Base-by-base conservation (phyloP, 2,113 vertebrate species). In the Larimichthys crocea region DNA sequence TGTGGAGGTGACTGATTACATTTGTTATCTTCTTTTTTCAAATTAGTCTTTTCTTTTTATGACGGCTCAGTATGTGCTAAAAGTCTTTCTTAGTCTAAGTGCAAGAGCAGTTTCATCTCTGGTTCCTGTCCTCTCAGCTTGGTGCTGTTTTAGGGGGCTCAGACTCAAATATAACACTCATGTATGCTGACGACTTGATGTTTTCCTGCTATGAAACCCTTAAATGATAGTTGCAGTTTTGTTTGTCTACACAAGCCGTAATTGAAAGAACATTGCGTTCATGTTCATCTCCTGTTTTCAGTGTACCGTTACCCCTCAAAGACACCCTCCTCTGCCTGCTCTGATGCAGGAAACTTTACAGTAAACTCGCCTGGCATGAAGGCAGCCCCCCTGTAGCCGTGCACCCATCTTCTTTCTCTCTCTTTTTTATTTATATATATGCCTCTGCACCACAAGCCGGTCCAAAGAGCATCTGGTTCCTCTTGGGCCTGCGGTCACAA, bases 391-490 rank as follows among this genome's bases (percentile, higher is more conserved):
- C 76, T 35, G 66, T 57, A 44, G 24, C 53, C 53, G 69, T 77
- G 56, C 76, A 76, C 53, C 74, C 85, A 64, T 84, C 81, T 64
- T 79, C 29, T 78, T 61, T 65, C 63, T 62, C 26, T 82, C 29
- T 86, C 0, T 46, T 10, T 61, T 6, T 56, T 68, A 60, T 79
- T 24, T 88, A 80, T 91, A 80, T 82, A 82, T 85, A 52, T 86
- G 89, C 91, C 89, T 89, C 72, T 88, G 67, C 76, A 86, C 91
- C 90, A 92, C 86, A 86, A 88, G 87, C 86, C 87, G 85, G 85
- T 82, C 56, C 3, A 90, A 0, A 82, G 90, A 86, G 86, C 93
- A 94, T 94, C 93, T 94, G 91, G 85, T 94, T 95, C 92, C 85
- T 93, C 86, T 94, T 79, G 83, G 78, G 82, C 86, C 86, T 93